These are phyloP conservation scores for Zaprionus nigranus DNA, from an alignment of 1,140 invertebrate species.

Conservation along the genomic window DNA sequence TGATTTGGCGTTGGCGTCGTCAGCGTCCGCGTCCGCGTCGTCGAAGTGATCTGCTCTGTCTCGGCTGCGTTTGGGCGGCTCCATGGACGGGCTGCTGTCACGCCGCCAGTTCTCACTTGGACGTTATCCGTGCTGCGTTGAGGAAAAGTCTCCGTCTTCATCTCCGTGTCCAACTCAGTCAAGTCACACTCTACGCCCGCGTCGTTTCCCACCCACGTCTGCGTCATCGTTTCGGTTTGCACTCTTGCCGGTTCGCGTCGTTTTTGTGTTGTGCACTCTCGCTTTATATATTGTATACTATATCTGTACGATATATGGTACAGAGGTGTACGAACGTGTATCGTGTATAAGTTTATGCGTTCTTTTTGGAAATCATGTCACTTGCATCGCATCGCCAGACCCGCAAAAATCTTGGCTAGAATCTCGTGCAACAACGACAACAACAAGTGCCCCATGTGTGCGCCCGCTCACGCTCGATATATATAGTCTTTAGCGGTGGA, in stretches of 20 bases:
- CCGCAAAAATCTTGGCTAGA: constrained; percentile 58
- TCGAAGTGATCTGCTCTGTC: constrained; percentile 18
- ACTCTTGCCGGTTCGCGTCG: constrained; percentile 40
- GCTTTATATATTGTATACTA: constrained; percentile 28
- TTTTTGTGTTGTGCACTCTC: constrained; percentile 9
- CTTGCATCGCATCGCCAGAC: constrained; percentile 54
- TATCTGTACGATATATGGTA: constrained; percentile 46
- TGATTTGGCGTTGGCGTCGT: constrained; percentile 54
- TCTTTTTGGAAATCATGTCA: constrained; percentile 80
- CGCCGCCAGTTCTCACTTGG: constrained; percentile 67
- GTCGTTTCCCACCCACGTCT: constrained; percentile 6
- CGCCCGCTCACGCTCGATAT: not conserved
- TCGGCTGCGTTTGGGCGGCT: constrained; percentile 43
- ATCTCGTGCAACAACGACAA: constrained; percentile 29
- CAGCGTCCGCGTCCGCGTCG: constrained; percentile 9
- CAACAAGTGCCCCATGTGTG: constrained; percentile 26
- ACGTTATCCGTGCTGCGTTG: constrained; percentile 56
- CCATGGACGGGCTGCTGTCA: constrained; percentile 75
- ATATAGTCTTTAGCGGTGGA: constrained; percentile 8
- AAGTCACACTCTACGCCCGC: not conserved
- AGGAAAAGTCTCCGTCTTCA: constrained; percentile 39
- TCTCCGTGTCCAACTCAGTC: not conserved
- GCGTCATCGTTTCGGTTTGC: constrained; percentile 28
- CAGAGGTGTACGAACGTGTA: constrained; percentile 30
- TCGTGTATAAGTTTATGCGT: constrained; percentile 57